Base-by-base conservation (phyloP, 2,113 vertebrate genomes). In the Neoarius graeffei region DNA sequence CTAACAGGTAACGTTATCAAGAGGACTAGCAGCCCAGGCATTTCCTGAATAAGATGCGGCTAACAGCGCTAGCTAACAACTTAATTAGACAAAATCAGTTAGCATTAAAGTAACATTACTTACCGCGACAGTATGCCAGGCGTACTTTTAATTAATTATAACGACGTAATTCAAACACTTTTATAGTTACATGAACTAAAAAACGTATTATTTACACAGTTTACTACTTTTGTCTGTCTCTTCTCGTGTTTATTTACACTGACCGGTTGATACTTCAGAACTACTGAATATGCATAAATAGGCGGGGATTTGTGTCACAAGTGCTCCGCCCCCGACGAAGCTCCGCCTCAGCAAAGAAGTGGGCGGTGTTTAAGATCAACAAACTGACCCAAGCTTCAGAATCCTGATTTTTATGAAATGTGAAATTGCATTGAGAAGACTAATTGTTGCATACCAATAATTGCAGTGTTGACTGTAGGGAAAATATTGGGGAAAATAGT, bases 61-160 rank as follows among this genome's bases (percentile, higher is more conserved):
- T 89, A 88, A 87, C 86, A 9, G 90, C 86, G 90, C 91, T 25
- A 77, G n/a, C 66, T 71, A 62, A 23, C 82, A 88, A 92, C 74
- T 87, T 87, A 35, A 66, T 5, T 83, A 86, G 15, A 88, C 88
- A 30, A 83, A 83, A 76, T 42, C 6, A 60, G 17, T 48, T 62
- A 42, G 20, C 20, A 5, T 17, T 76, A 59, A 20, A 71, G 10
- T 80, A 82, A 52, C n/a, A 8, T 81, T 81, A 84, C 81, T 87
- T 81, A 74, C 81, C 74, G 25, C 62, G 77, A 23, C 69, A 56
- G 71, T 83, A 15, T 50, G 35, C 7, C 42, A 62, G 42, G 30
- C 5, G 27, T 17, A 17, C 3, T 86, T 48, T 69, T 1, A 48
- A 60, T 81, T 23, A 48, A 74, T 1, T 14, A 1, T 71, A 23